A percentile compares a stretch with the other conserved stretches of the same genome.
These are phyloP conservation scores for Takifugu rubripes DNA, from an alignment of 2,797 vertebrate species.

Conservation along the genomic window DNA sequence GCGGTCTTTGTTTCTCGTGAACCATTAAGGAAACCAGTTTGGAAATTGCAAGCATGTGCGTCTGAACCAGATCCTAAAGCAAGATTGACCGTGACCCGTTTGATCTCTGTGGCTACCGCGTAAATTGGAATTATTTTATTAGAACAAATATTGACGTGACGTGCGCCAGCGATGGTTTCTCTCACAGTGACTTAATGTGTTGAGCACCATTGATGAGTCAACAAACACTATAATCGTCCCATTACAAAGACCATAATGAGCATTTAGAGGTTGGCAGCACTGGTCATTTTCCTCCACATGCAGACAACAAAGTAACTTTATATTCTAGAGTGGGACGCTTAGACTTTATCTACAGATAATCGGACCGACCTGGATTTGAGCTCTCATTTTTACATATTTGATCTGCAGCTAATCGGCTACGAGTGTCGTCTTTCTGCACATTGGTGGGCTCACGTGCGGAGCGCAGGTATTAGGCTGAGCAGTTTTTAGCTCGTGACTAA, in stretches of 20 bases:
- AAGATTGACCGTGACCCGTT: neutral
- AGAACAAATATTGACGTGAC: conserved; percentile 16
- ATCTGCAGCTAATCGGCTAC: conserved; percentile 36
- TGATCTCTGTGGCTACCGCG: neutral
- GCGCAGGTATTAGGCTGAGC: conserved; percentile 46
- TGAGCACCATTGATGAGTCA: conserved; percentile 43
- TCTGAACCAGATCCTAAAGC: conserved; percentile 1
- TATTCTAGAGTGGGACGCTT: neutral
- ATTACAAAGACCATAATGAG: conserved; percentile 63
- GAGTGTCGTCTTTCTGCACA: conserved; percentile 11
- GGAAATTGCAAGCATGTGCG: conserved; percentile 48
- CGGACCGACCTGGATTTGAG: neutral
- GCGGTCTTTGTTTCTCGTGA: conserved; percentile 41
- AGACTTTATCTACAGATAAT: neutral
- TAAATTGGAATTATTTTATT: conserved; percentile 9
- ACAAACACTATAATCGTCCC: conserved; percentile 61
- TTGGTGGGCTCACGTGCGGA: conserved; percentile 15
- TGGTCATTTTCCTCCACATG: conserved; percentile 45
- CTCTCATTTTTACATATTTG: neutral
- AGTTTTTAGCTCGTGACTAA: conserved; percentile 63
- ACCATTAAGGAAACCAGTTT: conserved; percentile 54
- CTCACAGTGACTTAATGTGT: conserved; percentile 61
- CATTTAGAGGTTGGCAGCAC: conserved; percentile 35
- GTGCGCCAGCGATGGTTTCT: conserved; percentile 23
- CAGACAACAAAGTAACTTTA: conserved; percentile 37